These are phyloP conservation scores for Phrixothrix hirtus DNA, from an alignment of 2,888 invertebrate genomes.

Conservation along the genomic window DNA sequence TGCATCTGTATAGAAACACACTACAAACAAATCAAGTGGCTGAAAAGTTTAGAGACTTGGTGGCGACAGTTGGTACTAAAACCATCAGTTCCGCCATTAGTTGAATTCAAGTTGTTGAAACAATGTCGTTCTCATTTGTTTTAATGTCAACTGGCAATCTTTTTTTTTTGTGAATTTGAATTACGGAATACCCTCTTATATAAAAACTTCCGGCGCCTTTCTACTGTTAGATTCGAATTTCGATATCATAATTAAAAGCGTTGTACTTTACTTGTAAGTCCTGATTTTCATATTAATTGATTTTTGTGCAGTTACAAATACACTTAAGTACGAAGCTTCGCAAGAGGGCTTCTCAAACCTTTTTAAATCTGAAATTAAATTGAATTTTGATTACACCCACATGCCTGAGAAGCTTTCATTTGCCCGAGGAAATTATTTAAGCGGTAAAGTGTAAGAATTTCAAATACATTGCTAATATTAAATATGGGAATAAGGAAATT, in stretches of 20 bases:
- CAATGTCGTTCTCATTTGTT: conserved; percentile 38
- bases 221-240: no score
- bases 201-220: no score
- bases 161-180: conserved; percentile 17
- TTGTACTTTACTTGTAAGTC: conserved; percentile 6
- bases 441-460: neutral
- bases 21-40: conserved; percentile 41
- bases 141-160: conserved; percentile 26
- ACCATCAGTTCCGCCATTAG: conserved; percentile 40
- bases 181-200: no score
- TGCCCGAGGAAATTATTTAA: conserved; percentile 15
- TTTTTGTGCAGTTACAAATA: conserved; percentile 20
- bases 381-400: conserved; percentile 6
- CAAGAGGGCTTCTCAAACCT: conserved; percentile 6
- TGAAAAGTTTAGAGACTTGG: conserved; percentile 45
- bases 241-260: no score
- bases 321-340: conserved; percentile 12
- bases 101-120: conserved; percentile 36
- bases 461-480: neutral
- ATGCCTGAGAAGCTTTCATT: conserved; percentile 12
- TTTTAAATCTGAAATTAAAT: conserved; percentile 21
- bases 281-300: conserved; percentile 20
- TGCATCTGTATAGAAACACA: conserved; percentile 30
- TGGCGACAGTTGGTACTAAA: conserved; percentile 42
- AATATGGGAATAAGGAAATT: no score